Percentiles rank a stretch among this genome's conserved stretches.
Evolutionary conservation across 2,888 invertebrate genomes (phyloP).

Genomic region (Aricia artaxerxes): DNA sequence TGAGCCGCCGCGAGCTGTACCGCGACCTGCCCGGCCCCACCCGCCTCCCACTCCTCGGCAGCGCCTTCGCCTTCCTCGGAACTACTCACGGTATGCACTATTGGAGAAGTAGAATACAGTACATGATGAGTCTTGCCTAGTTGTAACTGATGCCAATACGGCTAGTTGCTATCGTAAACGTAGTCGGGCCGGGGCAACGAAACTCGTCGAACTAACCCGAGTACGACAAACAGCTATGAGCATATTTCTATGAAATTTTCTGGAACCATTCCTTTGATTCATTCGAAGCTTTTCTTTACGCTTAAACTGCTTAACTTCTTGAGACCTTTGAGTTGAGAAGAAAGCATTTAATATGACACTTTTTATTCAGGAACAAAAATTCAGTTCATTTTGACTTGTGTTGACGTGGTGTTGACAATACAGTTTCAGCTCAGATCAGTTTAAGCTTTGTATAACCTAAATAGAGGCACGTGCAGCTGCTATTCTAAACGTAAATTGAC

Average conservation of each 20-base stretch:
- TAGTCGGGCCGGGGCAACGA: neutral
- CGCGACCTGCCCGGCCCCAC: slow-evolving; percentile 57
- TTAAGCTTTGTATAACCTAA: too few relatives aligned
- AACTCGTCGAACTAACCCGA: neutral
- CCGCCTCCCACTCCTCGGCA: slow-evolving; percentile 51
- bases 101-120: too few relatives aligned
- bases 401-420: too few relatives aligned
- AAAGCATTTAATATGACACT: neutral
- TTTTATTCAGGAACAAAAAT: neutral
- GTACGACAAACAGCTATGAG: neutral
- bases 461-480: too few relatives aligned
- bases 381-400: neutral
- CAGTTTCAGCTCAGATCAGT: too few relatives aligned
- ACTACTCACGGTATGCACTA: slow-evolving; percentile 41
- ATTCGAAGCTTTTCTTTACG: neutral
- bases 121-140: too few relatives aligned
- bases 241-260: neutral
- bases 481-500: too few relatives aligned
- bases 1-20: slow-evolving; percentile 44
- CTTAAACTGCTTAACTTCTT: too few relatives aligned
- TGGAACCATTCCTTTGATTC: neutral
- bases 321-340: too few relatives aligned
- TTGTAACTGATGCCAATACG: too few relatives aligned
- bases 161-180: neutral
- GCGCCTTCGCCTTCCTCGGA: slow-evolving; percentile 46